A percentile compares a stretch with the other conserved stretches of the same genome.
Conservation (phyloP, 1,140 invertebrate species). For the Zophobas morio region DNA sequence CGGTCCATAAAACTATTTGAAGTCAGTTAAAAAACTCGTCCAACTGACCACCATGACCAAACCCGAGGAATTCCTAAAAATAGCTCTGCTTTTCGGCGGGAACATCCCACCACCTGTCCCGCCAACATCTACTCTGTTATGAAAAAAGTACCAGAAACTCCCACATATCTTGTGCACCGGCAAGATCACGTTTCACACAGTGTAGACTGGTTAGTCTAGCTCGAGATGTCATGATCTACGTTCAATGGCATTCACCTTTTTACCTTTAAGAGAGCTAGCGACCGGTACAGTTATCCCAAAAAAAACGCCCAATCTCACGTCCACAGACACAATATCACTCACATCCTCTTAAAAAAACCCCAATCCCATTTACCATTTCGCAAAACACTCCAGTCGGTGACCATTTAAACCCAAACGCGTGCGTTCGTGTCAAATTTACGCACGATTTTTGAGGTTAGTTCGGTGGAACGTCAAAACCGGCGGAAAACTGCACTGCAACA, state of each 20-base stretch:
- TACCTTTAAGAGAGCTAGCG: slow-evolving; percentile 28
- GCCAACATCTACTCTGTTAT: slow-evolving; percentile 23
- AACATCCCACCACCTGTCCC: slow-evolving; percentile 26
- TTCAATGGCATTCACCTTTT: slow-evolving; percentile 53
- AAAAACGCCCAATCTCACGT: slow-evolving; percentile 5
- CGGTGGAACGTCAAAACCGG: slow-evolving; percentile 20
- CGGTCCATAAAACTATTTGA: too few species aligned
- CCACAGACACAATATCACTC: background rate
- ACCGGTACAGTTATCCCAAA: slow-evolving; percentile 50
- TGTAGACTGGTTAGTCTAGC: slow-evolving; percentile 49
- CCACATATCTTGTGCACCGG: slow-evolving; percentile 14
- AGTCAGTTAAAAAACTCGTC: too few species aligned
- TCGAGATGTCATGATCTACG: slow-evolving; percentile 50
- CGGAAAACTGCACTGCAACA: background rate
- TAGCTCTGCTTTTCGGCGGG: slow-evolving; percentile 14
- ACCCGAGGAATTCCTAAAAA: background rate
- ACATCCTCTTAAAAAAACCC: background rate
- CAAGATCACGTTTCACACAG: slow-evolving; percentile 31
- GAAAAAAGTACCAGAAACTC: slow-evolving; percentile 13
- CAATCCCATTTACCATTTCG: background rate
- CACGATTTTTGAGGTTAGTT: slow-evolving; percentile 13
- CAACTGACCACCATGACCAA: too few species aligned
- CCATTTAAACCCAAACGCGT: slow-evolving; percentile 24
- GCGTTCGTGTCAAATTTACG: slow-evolving; percentile 5
- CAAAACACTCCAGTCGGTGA: background rate